Percentiles rank a stretch among this genome's conserved stretches.
Evolutionary conservation across 2,113 vertebrate species (phyloP).

Genomic region (Menidia beryllina): DNA sequence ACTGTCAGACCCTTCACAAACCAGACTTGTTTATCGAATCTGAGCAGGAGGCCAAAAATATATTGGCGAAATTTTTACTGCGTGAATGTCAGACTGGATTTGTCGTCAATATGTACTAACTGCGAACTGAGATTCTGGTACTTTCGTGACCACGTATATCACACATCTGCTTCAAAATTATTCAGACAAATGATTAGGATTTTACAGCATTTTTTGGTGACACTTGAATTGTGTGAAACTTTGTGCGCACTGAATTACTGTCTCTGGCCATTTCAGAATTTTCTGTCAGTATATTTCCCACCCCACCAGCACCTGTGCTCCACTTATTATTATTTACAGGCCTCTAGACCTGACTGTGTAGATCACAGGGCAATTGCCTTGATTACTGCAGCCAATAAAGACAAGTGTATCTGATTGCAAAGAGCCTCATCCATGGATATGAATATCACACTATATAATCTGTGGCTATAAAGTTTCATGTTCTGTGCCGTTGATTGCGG

Average conservation of each 20-base stretch:
- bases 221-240: constrained; percentile 1
- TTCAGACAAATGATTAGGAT: background rate
- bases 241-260: background rate
- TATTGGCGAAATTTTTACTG: constrained; percentile 27
- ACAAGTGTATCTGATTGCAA: constrained; percentile 57
- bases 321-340: background rate
- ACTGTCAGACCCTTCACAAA: constrained; percentile 14
- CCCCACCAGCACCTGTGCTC: background rate
- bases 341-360: constrained; percentile 5
- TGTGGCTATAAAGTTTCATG: constrained; percentile 1
- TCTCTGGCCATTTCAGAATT: background rate
- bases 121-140: constrained; percentile 5
- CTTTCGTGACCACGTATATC: background rate
- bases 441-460: background rate
- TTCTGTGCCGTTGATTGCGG: constrained; percentile 50
- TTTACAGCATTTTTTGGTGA: background rate
- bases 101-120: background rate
- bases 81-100: constrained; percentile 13
- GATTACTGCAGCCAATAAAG: constrained; percentile 45
- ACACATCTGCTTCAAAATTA: background rate
- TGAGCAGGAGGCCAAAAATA: constrained; percentile 24
- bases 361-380: constrained; percentile 20
- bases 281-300: background rate
- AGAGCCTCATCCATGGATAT: constrained; percentile 33
- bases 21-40: constrained; percentile 2